Evolutionary conservation across 2,797 vertebrate species (phyloP).

Genomic region (Pangasius krempfi): DNA sequence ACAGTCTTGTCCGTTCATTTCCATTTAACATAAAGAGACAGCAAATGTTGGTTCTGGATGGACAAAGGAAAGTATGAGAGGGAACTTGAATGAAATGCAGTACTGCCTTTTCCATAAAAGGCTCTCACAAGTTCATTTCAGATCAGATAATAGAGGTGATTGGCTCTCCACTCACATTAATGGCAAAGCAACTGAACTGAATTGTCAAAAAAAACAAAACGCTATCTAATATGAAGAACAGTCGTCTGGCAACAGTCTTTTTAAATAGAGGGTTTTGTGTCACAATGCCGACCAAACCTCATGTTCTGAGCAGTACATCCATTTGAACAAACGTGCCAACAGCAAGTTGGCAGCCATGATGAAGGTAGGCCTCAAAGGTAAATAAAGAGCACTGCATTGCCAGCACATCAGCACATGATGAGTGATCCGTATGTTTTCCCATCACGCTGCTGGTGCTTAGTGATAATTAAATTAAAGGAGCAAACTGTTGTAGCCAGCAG

Average conservation of each 20-base stretch:
- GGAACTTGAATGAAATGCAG: constrained; percentile 34
- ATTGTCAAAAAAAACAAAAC: constrained; percentile 21
- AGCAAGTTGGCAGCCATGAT: not conserved
- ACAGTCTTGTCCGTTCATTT: constrained; percentile 33
- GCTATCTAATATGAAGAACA: constrained; percentile 45
- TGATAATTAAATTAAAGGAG: constrained; percentile 33
- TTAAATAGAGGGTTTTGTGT: constrained; percentile 17
- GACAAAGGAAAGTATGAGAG: constrained; percentile 23
- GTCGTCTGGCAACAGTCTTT: constrained; percentile 30
- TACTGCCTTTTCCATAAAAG: constrained; percentile 57
- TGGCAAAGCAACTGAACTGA: constrained; percentile 35
- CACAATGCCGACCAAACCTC: not conserved
- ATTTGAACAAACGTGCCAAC: constrained; percentile 2
- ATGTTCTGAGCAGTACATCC: constrained; percentile 19
- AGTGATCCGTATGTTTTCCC: constrained; percentile 21
- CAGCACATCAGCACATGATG: constrained; percentile 13
- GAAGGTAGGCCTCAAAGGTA: not conserved
- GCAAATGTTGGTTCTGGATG: constrained; percentile 53
- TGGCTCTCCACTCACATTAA: constrained; percentile 37
- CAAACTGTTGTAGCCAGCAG: constrained; percentile 27
- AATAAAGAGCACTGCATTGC: not conserved
- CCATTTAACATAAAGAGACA: constrained; percentile 33
- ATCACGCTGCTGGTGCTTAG: constrained; percentile 25
- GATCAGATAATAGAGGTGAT: constrained; percentile 39
- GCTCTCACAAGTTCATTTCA: constrained; percentile 38